Base-by-base conservation (phyloP, 2,888 invertebrate species). In the Cantharis nigra region DNA sequence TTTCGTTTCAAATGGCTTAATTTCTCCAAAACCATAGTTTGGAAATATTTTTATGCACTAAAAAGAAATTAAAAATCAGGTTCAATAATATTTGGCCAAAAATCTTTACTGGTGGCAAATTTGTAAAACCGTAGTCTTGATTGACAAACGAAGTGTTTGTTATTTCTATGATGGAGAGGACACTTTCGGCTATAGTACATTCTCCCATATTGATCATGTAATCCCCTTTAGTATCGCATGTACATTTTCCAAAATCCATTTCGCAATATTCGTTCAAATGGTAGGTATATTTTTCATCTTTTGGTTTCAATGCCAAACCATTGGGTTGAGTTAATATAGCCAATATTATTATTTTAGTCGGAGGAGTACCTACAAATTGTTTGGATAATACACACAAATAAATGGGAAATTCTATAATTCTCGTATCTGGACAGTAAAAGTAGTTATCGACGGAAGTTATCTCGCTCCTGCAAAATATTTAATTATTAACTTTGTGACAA, bases 21-120 rank as follows among this genome's bases (percentile, higher is more conserved):
- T 73, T 13, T 79, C 70, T 9, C 85, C 85, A 76, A 84, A 83
- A 14, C 85, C 85, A 65, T 81, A 84, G 74, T 85, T 83, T 2
- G 85, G 85, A 28, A 26, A 65, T 13, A 85, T 79, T 10, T 80
- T 80, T 4, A 85, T 71, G 63, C 75, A 81, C 84, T 85, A 16
- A 67, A 76, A 79, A 74, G 33, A 49, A 16, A 18, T 20, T 30
- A 13, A 11, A 0, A 9, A 33, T 30, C 16, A 69, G 10, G 0
- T 30, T 33, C 0, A 30, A 69, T 20, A 14, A 1, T 13, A n/a
- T 16, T 5, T 33, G 7, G n/a, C 2, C n/a, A n/a, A n/a, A n/a
- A 7, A 3, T 9, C n/a, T 7, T 78, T 78, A 85, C 85, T 76
- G 74, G 63, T 7, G 85, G 85, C 26, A 85, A 75, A 77, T 83